Evolutionary conservation across 2,113 vertebrate species (phyloP), one percentile per base, ranked within the genome.

Genomic region (Oophaga pumilio): DNA sequence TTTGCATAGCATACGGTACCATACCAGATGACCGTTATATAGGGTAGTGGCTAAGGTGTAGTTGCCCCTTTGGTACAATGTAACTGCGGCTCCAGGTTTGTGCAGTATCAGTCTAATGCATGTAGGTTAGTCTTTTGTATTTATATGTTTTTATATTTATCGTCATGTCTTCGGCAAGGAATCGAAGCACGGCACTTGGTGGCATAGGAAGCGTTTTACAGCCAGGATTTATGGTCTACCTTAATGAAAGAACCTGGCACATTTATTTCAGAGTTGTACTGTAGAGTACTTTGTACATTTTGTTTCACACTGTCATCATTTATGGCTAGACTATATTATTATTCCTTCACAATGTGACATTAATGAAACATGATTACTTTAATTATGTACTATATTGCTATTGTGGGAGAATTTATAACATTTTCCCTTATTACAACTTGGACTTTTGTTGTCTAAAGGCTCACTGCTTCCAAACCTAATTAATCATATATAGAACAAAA

Each of bases 331-430:
- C 79, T 49, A 82, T 62, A 82, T 82, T 82, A 82, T 82, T 43
- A 62, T 82, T n/a, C 59, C 59, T 50, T 82, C 79, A 82, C 79
- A 49, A 62, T 82, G 79, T 64, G 79, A 82, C 59, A 22, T 62
- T 82, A 82, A 82, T 82, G 57, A 82, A 82, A 82, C 79, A 82
- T 64, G 79, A 82, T 82, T 64, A 50, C 79, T 64, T 82, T 82
- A 82, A 82, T 82, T 82, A 82, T 8, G 59, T 22, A 43, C 15
- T 82, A 62, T 64, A 82, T 49, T 64, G 52, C 79, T n/a, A 33
- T 43, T 64, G 28, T 82, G 20, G 79, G 50, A 77, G 50, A 77
- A 82, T 49, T 64, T 74, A 74, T 74, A 43, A 50, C 71, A 62
- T 82, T 81, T 82, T 82, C 33, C 33, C 79, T 62, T 49, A n/a